Base-by-base conservation (phyloP, 2,797 vertebrate genomes). In the Crossoptilon crossoptilon region DNA sequence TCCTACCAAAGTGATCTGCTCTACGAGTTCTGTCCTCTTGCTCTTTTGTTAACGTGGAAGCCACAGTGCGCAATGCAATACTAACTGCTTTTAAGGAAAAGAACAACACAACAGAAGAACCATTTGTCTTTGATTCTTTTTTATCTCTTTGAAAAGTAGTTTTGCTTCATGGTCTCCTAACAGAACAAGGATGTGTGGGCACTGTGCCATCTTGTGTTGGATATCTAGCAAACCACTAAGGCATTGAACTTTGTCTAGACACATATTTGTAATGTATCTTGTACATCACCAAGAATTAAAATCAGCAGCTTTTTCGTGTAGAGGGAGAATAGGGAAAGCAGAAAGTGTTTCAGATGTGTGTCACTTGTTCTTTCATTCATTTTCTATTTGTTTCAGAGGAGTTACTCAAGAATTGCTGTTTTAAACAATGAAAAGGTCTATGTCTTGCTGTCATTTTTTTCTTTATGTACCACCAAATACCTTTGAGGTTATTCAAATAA, bases 401-500 rank as follows among this genome's bases (percentile, higher is more conserved):
- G 29, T 88, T 84, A 33, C 27, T 88, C 15, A 79, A 33, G n/a
- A 95, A 14, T 71, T 91, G 31, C 62, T 67, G 4, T 62, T 87
- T 74, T 77, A 83, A 94, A 90, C 85, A 87, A 53, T 43, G 46
- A 75, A 69, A 75, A 59, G 37, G 27, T 31, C 71, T 56, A n/a
- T 72, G 66, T 55, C 51, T 94, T 93, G 15, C 72, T 2, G 2
- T 94, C 72, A 62, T 13, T n/a, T 12, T 93, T 90, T 92, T 84
- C 87, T 94, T 92, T 92, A 81, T 82, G 48, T 81, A 37, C 70
- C 82, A 67, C 39, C 55, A 94, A 96, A 91, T 95, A 90, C 70
- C 67, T 94, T 64, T 68, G 78, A 90, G 64, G 26, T 87, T 80
- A 80, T 86, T 95, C 70, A 94, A 92, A 94, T 88, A 94, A 95